phyloP scores from a whole-genome alignment of 2,888 invertebrate species.

The Stenodema calcarata region DNA sequence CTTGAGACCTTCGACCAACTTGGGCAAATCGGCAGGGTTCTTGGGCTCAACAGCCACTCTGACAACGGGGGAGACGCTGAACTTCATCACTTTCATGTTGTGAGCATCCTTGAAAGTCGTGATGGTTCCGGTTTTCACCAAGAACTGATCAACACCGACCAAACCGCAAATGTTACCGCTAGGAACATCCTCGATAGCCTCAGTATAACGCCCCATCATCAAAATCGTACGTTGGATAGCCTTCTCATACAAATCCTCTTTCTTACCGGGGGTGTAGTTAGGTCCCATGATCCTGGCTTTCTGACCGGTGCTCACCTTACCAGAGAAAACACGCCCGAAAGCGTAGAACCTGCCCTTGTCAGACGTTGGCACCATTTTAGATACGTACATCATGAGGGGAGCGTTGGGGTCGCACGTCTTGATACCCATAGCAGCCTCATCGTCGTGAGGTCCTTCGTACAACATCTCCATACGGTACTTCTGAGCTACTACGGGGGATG shows the following conservation, averaged over 20 bases:
- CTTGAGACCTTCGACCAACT: constrained; percentile 95
- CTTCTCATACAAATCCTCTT: constrained; percentile 98
- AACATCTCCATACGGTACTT: constrained; percentile 99
- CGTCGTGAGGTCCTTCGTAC: constrained; percentile 98
- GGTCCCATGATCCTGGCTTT: constrained; percentile 99
- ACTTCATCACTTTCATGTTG: constrained; percentile 99
- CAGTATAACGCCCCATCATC: constrained; percentile 99
- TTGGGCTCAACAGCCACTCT: constrained; percentile 99
- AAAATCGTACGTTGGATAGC: constrained; percentile 99
- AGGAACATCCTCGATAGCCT: constrained; percentile 99
- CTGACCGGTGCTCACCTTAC: constrained; percentile 83
- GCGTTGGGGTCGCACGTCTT: constrained; percentile 95
- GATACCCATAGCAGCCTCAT: constrained; percentile 89
- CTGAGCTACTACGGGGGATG: constrained; percentile 98
- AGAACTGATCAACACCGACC: constrained; percentile 99
- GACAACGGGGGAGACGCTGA: constrained; percentile 99
- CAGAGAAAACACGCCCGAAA: constrained; percentile 99
- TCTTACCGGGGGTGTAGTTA: constrained; percentile 97
- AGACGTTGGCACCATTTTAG: constrained; percentile 99
- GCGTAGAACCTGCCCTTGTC: constrained; percentile 99
- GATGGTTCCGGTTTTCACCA: constrained; percentile 99
- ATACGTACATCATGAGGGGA: constrained; percentile 99
- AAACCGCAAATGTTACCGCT: constrained; percentile 99
- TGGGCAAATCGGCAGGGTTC: constrained; percentile 98
- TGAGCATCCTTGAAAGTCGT: constrained; percentile 99